Conservation (phyloP, 2,797 vertebrate species). For the Coracias cyanogaster region DNA sequence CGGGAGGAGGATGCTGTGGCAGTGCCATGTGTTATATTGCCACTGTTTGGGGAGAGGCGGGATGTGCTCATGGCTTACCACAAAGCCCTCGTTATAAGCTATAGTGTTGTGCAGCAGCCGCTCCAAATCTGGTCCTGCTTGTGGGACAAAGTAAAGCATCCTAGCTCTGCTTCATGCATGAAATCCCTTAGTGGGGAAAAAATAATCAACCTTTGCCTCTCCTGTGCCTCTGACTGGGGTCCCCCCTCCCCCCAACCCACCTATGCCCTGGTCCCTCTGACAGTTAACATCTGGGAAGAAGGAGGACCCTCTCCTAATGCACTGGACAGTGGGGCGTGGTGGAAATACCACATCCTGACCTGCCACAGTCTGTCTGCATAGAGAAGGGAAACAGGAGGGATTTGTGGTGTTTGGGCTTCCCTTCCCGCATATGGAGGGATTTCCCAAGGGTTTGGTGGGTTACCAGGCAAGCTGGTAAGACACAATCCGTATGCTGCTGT, state of each 20-base stretch:
- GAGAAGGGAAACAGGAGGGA: not conserved
- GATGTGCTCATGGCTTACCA: not conserved
- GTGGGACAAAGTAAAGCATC: not conserved
- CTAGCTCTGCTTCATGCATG: not conserved
- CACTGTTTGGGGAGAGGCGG: not conserved
- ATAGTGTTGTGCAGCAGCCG: accelerated
- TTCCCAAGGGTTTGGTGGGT: not conserved
- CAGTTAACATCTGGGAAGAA: not conserved
- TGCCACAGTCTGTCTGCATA: not conserved
- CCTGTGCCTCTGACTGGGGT: not conserved
- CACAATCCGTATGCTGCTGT: not conserved
- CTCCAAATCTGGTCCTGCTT: not conserved
- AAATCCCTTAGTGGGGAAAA: not conserved
- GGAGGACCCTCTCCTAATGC: not conserved
- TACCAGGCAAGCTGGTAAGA: not conserved
- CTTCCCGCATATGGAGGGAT: accelerated
- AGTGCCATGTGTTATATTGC: not conserved
- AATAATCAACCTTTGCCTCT: not conserved
- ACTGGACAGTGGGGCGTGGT: not conserved
- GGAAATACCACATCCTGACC: not conserved
- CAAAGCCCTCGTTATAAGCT: not conserved
- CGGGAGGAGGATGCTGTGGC: not conserved
- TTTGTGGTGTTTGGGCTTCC: not conserved
- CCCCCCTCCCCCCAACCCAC: not conserved
- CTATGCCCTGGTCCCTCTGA: not conserved